These are phyloP conservation scores for Vanessa cardui DNA, from an alignment of 2,888 invertebrate genomes.

Conservation along the genomic window DNA sequence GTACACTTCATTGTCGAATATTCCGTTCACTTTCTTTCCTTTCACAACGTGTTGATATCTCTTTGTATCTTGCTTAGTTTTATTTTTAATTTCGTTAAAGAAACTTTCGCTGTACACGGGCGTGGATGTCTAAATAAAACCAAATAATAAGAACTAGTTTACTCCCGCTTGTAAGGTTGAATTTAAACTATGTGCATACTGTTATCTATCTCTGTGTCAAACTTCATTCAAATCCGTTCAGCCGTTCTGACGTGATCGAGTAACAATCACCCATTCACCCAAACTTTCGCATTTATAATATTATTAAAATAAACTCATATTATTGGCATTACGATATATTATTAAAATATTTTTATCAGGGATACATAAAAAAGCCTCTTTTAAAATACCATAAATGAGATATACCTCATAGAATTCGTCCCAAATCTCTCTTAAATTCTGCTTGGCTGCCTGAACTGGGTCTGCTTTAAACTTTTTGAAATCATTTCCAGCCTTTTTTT, in stretches of 20 bases:
- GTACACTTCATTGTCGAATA: constrained; percentile 54
- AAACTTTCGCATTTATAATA: too few relatives aligned
- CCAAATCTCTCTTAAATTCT: constrained; percentile 54
- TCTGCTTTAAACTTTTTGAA: constrained; percentile 1
- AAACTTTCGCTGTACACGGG: background rate
- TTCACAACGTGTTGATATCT: constrained; percentile 41
- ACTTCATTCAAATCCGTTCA: too few relatives aligned
- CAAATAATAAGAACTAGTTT: background rate
- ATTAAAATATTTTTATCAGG: too few relatives aligned
- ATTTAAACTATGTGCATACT: too few relatives aligned
- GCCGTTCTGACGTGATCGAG: too few relatives aligned
- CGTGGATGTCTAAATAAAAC: background rate
- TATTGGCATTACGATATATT: too few relatives aligned
- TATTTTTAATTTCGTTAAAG: constrained; percentile 32
- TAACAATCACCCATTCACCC: too few relatives aligned
- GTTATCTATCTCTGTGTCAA: too few relatives aligned
- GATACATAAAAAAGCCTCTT: too few relatives aligned
- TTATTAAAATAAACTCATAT: too few relatives aligned
- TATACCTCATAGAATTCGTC: constrained; percentile 57
- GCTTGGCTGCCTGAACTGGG: constrained; percentile 32
- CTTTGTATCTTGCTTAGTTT: constrained; percentile 42
- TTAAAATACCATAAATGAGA: background rate
- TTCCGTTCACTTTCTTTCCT: constrained; percentile 19
- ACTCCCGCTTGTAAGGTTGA: too few relatives aligned
- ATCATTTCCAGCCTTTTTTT: constrained; percentile 24